phyloP scores from a whole-genome alignment of 2,113 vertebrate genomes.

The Archilochus colubris region DNA sequence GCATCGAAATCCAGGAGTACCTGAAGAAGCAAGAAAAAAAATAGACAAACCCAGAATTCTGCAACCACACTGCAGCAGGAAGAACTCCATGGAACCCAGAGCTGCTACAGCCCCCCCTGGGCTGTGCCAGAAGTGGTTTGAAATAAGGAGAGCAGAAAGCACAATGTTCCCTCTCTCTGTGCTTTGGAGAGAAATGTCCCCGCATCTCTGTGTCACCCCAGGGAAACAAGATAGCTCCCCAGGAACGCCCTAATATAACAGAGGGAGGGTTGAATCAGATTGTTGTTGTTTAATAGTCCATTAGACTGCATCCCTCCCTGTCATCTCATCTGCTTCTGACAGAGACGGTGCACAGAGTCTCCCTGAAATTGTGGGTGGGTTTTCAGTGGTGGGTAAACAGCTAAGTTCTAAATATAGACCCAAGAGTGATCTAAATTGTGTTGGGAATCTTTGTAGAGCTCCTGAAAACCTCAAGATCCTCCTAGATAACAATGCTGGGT shows the following conservation, averaged over 20 bases:
- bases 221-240: not conserved
- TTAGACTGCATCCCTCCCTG: not conserved
- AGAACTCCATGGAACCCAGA: fast-evolving
- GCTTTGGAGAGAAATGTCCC: not conserved
- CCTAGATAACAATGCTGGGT: fast-evolving
- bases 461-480: not conserved
- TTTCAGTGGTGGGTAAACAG: not conserved
- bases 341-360: not conserved
- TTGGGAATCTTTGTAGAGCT: not conserved
- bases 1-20: fast-evolving
- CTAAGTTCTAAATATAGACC: not conserved
- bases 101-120: fast-evolving
- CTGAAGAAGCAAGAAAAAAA: not conserved
- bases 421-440: not conserved
- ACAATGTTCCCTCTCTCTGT: fast-evolving
- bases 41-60: not conserved
- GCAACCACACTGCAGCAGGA: not conserved
- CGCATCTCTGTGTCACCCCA: not conserved
- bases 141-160: not conserved
- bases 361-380: not conserved
- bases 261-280: not conserved
- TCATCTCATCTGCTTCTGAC: not conserved
- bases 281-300: not conserved
- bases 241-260: not conserved
- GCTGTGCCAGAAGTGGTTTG: not conserved